A percentile compares a stretch with the other conserved stretches of the same genome.
Evolutionary conservation across 2,797 vertebrate species (phyloP).

Genomic region (Danio kyathit): DNA sequence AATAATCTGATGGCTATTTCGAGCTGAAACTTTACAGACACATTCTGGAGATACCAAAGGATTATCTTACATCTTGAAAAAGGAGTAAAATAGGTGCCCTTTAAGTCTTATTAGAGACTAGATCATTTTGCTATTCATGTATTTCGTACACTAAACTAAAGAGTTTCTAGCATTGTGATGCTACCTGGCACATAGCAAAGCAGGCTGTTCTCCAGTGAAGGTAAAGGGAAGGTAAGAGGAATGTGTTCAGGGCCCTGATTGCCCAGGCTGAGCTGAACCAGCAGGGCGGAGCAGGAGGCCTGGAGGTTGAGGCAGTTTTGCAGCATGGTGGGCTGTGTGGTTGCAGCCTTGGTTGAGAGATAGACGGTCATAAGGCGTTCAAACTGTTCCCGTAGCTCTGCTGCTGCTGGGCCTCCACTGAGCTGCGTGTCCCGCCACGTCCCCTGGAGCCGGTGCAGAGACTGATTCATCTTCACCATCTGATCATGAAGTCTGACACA

Average conservation of each 20-base stretch:
- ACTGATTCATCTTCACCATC: slow-evolving; percentile 99
- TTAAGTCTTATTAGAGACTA: too few relatives aligned
- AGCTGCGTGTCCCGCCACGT: slow-evolving; percentile 95
- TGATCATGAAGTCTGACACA: slow-evolving; percentile 92
- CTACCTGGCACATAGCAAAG: slow-evolving; percentile 95
- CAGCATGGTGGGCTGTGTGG: slow-evolving; percentile 92
- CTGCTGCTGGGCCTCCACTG: slow-evolving; percentile 86
- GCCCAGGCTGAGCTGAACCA: slow-evolving; percentile 91
- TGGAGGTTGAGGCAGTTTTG: slow-evolving; percentile 97
- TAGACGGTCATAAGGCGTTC: slow-evolving; percentile 97
- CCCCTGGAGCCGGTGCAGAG: slow-evolving; percentile 95
- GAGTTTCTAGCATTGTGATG: not conserved
- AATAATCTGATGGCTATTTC: too few relatives aligned
- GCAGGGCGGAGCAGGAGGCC: slow-evolving; percentile 90
- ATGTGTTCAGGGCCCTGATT: slow-evolving; percentile 87
- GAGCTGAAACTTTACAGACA: too few relatives aligned
- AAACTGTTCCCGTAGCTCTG: slow-evolving; percentile 94
- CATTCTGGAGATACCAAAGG: too few relatives aligned
- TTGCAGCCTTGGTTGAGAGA: slow-evolving; percentile 93
- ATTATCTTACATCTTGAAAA: too few relatives aligned
- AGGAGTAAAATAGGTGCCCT: too few relatives aligned
- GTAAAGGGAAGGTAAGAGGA: slow-evolving; percentile 89
- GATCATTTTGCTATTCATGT: not conserved
- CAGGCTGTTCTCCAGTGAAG: slow-evolving; percentile 78
- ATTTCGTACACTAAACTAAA: not conserved